Percentiles rank a stretch among this genome's conserved stretches.
phyloP scores from a whole-genome alignment of 2,888 invertebrate genomes.

The Julus scanicus region DNA sequence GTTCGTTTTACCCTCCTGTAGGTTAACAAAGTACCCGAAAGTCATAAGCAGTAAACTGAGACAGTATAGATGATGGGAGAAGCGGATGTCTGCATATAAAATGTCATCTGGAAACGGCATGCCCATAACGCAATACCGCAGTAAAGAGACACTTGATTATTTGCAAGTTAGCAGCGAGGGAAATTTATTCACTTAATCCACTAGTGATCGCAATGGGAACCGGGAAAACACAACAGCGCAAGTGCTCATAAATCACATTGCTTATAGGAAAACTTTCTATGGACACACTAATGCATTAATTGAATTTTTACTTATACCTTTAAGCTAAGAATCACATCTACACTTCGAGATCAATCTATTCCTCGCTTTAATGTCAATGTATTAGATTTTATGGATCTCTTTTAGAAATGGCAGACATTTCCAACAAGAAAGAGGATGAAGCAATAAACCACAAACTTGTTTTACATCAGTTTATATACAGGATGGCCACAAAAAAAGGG shows the following conservation, averaged over 20 bases:
- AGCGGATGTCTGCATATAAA: neutral
- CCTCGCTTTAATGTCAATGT: slow-evolving; percentile 58
- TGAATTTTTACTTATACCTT: neutral
- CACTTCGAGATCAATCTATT: neutral
- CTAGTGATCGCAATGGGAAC: neutral
- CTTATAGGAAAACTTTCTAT: neutral
- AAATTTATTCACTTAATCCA: slow-evolving; percentile 19
- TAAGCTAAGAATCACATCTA: neutral
- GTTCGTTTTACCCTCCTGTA: neutral
- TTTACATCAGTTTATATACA: no score
- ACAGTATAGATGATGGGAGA: neutral
- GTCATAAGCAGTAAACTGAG: neutral
- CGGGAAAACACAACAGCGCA: neutral
- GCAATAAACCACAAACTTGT: no score
- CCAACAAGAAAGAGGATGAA: no score
- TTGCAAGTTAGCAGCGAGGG: neutral
- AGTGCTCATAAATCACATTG: neutral
- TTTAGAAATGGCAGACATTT: no score
- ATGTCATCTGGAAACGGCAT: neutral
- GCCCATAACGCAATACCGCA: neutral
- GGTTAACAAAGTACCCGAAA: neutral
- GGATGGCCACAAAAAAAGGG: no score
- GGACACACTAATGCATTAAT: neutral
- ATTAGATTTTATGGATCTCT: neutral
- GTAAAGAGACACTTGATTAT: slow-evolving; percentile 6